phyloP scores from a whole-genome alignment of 1,140 invertebrate species.

The Maconellicoccus hirsutus region DNA sequence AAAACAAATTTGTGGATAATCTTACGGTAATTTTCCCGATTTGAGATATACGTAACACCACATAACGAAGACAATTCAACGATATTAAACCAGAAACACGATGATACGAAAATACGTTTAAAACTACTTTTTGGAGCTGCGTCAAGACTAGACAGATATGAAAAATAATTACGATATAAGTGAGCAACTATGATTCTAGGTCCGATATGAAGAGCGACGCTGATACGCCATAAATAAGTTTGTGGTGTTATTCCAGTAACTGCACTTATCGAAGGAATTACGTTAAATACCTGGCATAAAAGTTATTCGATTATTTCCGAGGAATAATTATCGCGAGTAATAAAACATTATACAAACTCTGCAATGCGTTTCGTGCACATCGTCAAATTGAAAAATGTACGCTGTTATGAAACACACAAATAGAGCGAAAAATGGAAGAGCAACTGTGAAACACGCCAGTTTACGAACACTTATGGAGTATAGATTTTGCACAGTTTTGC shows the following conservation, averaged over 20 bases:
- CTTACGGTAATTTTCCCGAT: constrained; percentile 90
- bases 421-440: constrained; percentile 64
- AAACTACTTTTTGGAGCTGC: not conserved
- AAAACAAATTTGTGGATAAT: constrained; percentile 23
- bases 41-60: constrained; percentile 84
- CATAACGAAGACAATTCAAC: constrained; percentile 70
- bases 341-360: constrained; percentile 65
- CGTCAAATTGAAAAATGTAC: constrained; percentile 76
- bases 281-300: constrained; percentile 69
- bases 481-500: not conserved
- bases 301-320: too few relatives aligned
- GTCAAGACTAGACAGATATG: constrained; percentile 33
- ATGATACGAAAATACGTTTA: constrained; percentile 43
- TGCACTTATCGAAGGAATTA: constrained; percentile 82
- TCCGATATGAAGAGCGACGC: constrained; percentile 76
- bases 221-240: constrained; percentile 81
- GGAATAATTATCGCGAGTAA: too few relatives aligned
- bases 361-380: constrained; percentile 86
- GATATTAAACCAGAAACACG: constrained; percentile 74
- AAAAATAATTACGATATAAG: constrained; percentile 70
- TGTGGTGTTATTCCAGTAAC: constrained; percentile 83
- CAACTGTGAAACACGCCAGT: constrained; percentile 65
- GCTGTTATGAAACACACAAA: constrained; percentile 75
- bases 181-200: constrained; percentile 74
- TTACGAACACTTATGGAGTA: constrained; percentile 43